These are phyloP conservation scores for Conchocele bisecta DNA, from an alignment of 2,888 invertebrate species.

Conservation along the genomic window DNA sequence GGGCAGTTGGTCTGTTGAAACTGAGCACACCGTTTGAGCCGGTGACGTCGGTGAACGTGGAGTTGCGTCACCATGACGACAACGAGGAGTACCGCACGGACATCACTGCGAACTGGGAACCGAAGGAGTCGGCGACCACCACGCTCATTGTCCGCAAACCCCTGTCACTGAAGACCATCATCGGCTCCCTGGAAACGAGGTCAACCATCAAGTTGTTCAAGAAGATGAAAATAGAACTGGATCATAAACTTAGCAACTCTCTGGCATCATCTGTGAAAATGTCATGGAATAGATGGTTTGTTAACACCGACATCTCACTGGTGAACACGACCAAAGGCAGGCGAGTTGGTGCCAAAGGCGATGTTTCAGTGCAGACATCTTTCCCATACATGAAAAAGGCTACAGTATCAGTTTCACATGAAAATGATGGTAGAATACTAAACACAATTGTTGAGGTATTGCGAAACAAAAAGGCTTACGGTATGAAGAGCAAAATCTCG, in stretches of 20 bases:
- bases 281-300: conserved; percentile 49
- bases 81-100: conserved; percentile 42
- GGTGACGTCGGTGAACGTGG: conserved; percentile 18
- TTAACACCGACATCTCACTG: conserved; percentile 54
- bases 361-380: conserved; percentile 57
- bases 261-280: conserved; percentile 57
- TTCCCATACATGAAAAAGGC: conserved; percentile 44
- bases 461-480: conserved; percentile 53
- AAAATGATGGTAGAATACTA: conserved; percentile 57
- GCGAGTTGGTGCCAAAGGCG: conserved; percentile 52
- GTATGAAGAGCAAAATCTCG: conserved; percentile 54
- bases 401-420: conserved; percentile 48
- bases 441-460: conserved; percentile 36
- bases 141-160: conserved; percentile 54
- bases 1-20: conserved; percentile 14
- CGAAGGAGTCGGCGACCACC: conserved; percentile 1
- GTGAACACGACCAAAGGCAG: conserved; percentile 51
- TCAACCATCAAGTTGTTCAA: conserved; percentile 61
- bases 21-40: conserved; percentile 36
- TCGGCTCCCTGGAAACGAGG: conserved; percentile 47
- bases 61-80: conserved; percentile 23
- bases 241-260: conserved; percentile 56
- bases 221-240: conserved; percentile 49
- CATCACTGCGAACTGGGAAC: conserved; percentile 5
- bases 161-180: conserved; percentile 57